Percentiles rank a stretch among this genome's conserved stretches.
Evolutionary conservation across 2,888 invertebrate genomes (phyloP).

Genomic region (Ormyrus nitidulus): DNA sequence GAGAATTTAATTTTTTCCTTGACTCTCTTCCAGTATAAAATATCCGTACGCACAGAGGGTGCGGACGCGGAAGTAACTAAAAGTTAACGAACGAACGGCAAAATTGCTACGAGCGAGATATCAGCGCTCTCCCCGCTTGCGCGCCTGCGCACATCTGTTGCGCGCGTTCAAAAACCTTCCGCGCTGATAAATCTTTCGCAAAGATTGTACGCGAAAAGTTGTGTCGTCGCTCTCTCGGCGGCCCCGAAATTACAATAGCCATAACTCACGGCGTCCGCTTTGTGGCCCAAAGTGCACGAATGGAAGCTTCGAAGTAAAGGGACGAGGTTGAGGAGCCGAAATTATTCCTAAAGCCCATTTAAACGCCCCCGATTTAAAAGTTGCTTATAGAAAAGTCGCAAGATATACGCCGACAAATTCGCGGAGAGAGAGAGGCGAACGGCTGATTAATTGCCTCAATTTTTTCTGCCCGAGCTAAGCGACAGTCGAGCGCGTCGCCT

Average conservation of each 20-base stretch:
- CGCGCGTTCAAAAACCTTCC: not conserved
- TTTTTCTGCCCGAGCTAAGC: constrained; percentile 7
- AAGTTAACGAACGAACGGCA: not conserved
- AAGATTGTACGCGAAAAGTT: constrained; percentile 39
- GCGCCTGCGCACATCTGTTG: not conserved
- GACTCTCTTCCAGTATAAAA: not conserved
- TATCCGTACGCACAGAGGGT: not conserved
- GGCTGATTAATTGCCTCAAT: constrained; percentile 40
- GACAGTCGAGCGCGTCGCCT: not conserved
- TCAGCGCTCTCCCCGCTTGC: too few relatives aligned
- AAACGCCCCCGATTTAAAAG: constrained; percentile 39
- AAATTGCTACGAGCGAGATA: too few relatives aligned
- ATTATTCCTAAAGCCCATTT: constrained; percentile 19
- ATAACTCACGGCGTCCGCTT: constrained; percentile 34
- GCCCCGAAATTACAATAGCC: constrained; percentile 38
- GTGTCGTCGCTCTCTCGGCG: constrained; percentile 17
- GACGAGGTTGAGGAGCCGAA: not conserved
- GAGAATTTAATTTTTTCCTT: constrained; percentile 37
- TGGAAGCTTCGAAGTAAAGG: too few relatives aligned
- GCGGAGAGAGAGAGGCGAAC: not conserved
- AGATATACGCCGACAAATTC: constrained; percentile 35
- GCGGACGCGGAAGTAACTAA: not conserved
- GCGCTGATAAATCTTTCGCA: constrained; percentile 24
- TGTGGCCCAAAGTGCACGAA: not conserved
- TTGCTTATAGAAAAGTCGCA: constrained; percentile 35